A percentile compares a stretch with the other conserved stretches of the same genome.
Evolutionary conservation across 2,888 invertebrate genomes (phyloP).

Genomic region (Rhogogaster chlorosoma): DNA sequence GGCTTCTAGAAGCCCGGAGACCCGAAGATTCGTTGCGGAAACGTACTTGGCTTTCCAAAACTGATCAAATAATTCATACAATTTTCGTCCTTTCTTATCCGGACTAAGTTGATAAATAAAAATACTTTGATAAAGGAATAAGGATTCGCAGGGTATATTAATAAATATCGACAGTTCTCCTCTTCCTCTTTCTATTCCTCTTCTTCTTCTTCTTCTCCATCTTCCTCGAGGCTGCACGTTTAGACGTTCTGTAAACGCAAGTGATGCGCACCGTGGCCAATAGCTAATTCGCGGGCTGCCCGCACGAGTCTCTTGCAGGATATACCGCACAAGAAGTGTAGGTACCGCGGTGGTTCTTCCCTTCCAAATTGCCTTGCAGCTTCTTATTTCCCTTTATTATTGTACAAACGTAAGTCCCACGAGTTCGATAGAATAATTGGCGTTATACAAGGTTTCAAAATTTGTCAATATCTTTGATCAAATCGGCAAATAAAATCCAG

Average conservation of each 20-base stretch:
- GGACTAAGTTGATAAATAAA: neutral
- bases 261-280: conserved; percentile 64
- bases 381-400: neutral
- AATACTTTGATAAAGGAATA: neutral
- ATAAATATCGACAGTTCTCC: neutral
- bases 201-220: neutral
- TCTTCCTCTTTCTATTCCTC: neutral
- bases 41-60: too few species aligned
- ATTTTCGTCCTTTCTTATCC: neutral
- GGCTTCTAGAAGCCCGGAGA: too few species aligned
- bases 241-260: conserved; percentile 35
- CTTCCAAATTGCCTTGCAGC: conserved; percentile 25
- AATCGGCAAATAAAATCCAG: too few species aligned
- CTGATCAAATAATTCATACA: neutral
- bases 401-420: neutral
- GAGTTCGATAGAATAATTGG: neutral
- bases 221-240: conserved; percentile 28
- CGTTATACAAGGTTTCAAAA: too few species aligned
- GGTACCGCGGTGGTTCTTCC: neutral
- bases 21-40: too few species aligned
- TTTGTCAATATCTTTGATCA: too few species aligned
- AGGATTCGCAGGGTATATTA: neutral
- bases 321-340: conserved; percentile 60
- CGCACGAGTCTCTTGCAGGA: conserved; percentile 55
- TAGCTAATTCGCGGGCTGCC: conserved; percentile 67